These are phyloP conservation scores for Tiliacea aurago DNA, from an alignment of 2,888 invertebrate genomes.

Conservation along the genomic window DNA sequence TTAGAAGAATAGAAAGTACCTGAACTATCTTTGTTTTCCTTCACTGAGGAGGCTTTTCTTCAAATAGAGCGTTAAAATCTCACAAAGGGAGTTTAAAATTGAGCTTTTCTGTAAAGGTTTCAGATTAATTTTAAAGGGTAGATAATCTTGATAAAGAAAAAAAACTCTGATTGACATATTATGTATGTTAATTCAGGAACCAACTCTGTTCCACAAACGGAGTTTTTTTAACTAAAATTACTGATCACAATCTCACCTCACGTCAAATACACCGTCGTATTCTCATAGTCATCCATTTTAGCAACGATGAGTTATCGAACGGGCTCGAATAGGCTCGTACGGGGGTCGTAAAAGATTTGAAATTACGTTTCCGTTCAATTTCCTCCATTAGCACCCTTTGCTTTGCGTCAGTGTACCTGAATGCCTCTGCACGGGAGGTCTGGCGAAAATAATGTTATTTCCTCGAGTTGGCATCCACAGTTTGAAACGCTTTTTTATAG, in stretches of 20 bases:
- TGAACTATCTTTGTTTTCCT: not conserved
- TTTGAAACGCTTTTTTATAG: conserved; percentile 21
- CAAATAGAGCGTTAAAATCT: not conserved
- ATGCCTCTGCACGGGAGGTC: conserved; percentile 38
- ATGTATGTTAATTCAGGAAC: not conserved
- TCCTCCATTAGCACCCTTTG: conserved; percentile 75
- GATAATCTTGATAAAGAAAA: not conserved
- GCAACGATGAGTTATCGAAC: conserved; percentile 49
- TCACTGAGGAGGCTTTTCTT: not conserved
- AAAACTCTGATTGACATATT: not conserved
- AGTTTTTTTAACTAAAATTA: not conserved
- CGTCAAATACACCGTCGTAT: conserved; percentile 14
- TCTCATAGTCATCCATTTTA: conserved; percentile 37
- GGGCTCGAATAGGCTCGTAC: conserved; percentile 23
- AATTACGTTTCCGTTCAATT: conserved; percentile 79
- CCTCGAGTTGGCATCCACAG: conserved; percentile 23
- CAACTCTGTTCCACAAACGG: not conserved
- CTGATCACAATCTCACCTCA: not conserved
- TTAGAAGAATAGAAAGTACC: no score
- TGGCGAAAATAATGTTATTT: conserved; percentile 62
- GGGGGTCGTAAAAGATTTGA: conserved; percentile 67
- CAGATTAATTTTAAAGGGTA: no score
- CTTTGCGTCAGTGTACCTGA: conserved; percentile 54
- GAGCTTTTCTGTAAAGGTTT: no score
- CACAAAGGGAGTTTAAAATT: not conserved